Evolutionary conservation across 2,888 invertebrate genomes (phyloP), one percentile per base, ranked within the genome.

Genomic region (Machimus atricapillus): DNA sequence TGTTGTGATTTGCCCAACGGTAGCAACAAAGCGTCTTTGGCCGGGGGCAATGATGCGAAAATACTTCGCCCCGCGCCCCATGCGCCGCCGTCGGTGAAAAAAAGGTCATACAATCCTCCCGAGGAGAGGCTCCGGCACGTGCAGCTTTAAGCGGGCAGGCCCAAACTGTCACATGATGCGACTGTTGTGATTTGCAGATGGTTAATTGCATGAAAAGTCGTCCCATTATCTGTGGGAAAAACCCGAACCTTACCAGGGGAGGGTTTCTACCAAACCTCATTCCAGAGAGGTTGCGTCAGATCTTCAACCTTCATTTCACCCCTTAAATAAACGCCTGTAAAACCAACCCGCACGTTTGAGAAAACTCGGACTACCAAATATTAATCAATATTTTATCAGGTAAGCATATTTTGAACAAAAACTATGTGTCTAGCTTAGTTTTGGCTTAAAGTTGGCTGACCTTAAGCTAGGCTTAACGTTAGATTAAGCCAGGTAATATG

Each of bases 141-240:
- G 56, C 74, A 66, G n/a, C 37, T 85, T 58, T 74, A 74, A 88
- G 81, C 52, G 81, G 85, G 78, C 85, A 58, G 74, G 23, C 78
- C 73, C 58, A 74, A 56, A 87, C 19, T 78, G 58, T 85, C 83
- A 87, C 81, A 85, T 74, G 81, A 87, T 85, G 86, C 78, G 87
- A 87, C 76, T 88, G 87, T 88, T 88, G 87, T 88, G 88, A 88
- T 88, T 88, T 87, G 85, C 83, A 52, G 78, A 78, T 85, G 83
- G 85, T 87, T 88, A 88, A 88, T 87, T 88, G 87, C 77, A 86
- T 37, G 83, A 87, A 87, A 85, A 73, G 78, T 86, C 85, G 83
- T 73, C 40, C 78, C 85, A 74, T 85, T 85, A 73, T 46, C 85
- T 43, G 31, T 85, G 85, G 85, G 85, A 85, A 85, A 74, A 46